Conservation (phyloP, 1,140 invertebrate genomes). For the Acromyrmex charruanus region DNA sequence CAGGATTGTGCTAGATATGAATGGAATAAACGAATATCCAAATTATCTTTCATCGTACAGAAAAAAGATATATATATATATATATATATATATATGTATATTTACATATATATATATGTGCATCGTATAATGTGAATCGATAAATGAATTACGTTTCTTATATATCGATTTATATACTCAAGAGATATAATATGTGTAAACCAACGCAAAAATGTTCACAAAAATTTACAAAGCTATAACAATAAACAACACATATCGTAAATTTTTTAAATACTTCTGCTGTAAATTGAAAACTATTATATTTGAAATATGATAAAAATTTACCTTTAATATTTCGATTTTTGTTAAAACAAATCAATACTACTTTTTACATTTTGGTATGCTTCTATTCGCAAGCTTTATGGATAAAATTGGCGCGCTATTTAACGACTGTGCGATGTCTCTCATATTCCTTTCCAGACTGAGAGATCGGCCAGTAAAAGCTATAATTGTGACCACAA, state of each 20-base stretch:
- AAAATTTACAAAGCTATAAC: neutral
- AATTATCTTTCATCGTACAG: neutral
- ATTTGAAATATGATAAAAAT: neutral
- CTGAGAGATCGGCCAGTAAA: constrained; percentile 3
- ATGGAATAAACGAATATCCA: neutral
- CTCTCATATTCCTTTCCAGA: neutral
- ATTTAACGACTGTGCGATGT: neutral
- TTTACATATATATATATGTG: no score
- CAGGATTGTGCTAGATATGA: neutral
- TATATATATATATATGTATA: no score
- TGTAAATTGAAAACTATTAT: neutral
- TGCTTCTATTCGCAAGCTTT: neutral
- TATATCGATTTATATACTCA: neutral
- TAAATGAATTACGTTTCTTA: neutral
- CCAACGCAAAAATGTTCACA: neutral
- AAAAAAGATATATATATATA: no score
- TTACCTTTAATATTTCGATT: neutral
- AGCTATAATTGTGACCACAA: constrained; percentile 33
- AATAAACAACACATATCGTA: neutral
- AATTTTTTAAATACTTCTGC: neutral
- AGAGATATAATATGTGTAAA: neutral
- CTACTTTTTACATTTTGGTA: neutral
- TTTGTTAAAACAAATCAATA: constrained; percentile 3
- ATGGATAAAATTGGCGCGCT: neutral
- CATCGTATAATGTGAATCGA: neutral